Percentiles rank a stretch among this genome's conserved stretches.
These are phyloP conservation scores for Peromyscus attwateri DNA, from an alignment of 2,797 vertebrate species.

Conservation along the genomic window DNA sequence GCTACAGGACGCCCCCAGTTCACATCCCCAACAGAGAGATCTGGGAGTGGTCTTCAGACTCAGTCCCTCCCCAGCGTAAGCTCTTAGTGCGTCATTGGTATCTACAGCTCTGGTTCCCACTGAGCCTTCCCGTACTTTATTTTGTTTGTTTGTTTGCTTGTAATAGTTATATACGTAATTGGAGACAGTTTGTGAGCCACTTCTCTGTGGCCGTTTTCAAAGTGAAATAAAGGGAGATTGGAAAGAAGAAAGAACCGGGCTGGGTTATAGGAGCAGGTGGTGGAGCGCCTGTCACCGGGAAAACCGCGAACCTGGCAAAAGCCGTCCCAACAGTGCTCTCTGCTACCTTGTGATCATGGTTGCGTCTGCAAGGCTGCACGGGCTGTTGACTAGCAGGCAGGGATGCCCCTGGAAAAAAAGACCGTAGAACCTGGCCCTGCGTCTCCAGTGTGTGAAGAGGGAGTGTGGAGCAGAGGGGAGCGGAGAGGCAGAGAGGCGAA, in stretches of 20 bases:
- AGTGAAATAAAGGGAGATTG: not conserved
- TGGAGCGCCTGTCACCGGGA: not conserved
- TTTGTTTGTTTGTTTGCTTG: not conserved
- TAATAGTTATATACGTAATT: not conserved
- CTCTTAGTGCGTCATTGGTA: not conserved
- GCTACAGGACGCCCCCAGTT: not conserved
- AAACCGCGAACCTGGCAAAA: not conserved
- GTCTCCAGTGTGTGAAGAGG: not conserved
- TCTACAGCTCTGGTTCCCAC: not conserved
- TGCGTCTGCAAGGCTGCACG: not conserved
- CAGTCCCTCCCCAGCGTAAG: not conserved
- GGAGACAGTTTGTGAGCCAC: not conserved
- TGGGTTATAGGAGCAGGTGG: not conserved
- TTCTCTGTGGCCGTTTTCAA: not conserved
- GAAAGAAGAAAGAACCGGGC: slow-evolving; percentile 5
- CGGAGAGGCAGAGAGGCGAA: not conserved
- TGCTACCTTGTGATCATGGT: not conserved
- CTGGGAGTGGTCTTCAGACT: not conserved
- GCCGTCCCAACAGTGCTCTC: not conserved
- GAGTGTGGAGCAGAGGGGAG: not conserved
- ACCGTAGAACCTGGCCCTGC: not conserved
- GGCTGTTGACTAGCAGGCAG: not conserved
- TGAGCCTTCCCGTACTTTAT: not conserved
- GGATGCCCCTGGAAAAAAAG: not conserved
- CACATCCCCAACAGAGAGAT: not conserved